A percentile compares a stretch with the other conserved stretches of the same genome.
Evolutionary conservation across 2,888 invertebrate genomes (phyloP).

Genomic region (Eupsilia transversa): DNA sequence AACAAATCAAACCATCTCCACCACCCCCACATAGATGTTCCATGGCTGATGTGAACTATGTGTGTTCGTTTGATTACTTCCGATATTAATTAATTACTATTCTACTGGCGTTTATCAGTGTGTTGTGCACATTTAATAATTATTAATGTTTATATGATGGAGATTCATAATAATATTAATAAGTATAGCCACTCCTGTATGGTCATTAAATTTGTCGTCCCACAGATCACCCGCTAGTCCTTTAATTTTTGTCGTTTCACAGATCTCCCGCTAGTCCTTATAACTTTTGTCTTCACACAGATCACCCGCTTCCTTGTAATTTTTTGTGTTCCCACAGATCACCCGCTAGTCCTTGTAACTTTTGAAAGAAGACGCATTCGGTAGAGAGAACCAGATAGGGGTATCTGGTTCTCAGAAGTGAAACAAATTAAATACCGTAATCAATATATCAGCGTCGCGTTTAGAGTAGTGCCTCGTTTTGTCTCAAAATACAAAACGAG

Average conservation of each 20-base stretch:
- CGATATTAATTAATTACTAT: conserved; percentile 14
- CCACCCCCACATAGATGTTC: not conserved
- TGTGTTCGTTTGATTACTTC: not conserved
- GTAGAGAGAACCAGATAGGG: too few species aligned
- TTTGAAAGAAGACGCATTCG: not conserved
- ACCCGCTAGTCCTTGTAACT: too few species aligned
- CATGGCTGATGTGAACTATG: too few species aligned
- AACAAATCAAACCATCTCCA: too few species aligned
- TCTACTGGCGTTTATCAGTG: not conserved
- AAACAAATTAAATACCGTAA: not conserved
- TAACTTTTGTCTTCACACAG: not conserved
- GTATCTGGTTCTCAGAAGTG: not conserved
- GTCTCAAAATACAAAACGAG: not conserved
- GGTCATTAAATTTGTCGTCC: not conserved
- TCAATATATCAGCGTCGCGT: not conserved
- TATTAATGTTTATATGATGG: conserved; percentile 4
- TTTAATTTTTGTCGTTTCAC: not conserved
- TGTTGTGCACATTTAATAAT: not conserved
- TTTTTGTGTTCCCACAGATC: not conserved
- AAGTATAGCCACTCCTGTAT: too few species aligned
- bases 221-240: not conserved
- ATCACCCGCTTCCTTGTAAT: not conserved
- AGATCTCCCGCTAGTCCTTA: not conserved
- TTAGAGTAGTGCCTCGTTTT: not conserved
- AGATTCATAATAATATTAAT: not conserved